These are phyloP conservation scores for Nomada ferruginata DNA, from an alignment of 2,888 invertebrate genomes.

Conservation along the genomic window DNA sequence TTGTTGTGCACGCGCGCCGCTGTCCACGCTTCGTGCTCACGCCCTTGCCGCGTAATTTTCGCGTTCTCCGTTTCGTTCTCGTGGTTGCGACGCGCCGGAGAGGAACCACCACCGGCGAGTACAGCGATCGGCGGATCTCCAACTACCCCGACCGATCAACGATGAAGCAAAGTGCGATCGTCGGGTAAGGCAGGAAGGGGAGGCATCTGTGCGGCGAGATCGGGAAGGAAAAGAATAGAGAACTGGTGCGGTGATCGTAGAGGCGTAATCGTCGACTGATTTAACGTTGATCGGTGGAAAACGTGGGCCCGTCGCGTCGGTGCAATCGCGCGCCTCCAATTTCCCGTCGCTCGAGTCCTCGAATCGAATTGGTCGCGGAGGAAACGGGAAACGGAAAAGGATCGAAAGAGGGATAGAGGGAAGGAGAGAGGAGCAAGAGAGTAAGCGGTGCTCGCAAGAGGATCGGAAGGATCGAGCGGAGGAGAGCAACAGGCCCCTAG, in stretches of 20 bases:
- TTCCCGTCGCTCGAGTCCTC: conserved; percentile 23
- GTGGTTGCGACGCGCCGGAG: conserved; percentile 15
- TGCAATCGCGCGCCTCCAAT: conserved; percentile 31
- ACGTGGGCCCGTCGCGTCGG: conserved; percentile 16
- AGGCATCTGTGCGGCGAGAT: neutral
- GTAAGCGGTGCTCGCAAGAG: conserved; percentile 42
- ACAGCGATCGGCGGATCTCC: neutral
- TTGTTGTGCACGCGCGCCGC: conserved; percentile 60
- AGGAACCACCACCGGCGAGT: conserved; percentile 1
- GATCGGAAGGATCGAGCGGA: conserved; percentile 67
- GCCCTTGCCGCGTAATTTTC: conserved; percentile 42
- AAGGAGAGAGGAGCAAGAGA: neutral
- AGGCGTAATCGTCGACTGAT: neutral
- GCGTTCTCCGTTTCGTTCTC: conserved; percentile 27
- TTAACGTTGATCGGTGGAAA: conserved; percentile 13
- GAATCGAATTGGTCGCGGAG: conserved; percentile 5
- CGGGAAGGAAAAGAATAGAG: conserved; percentile 12
- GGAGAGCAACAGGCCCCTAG: conserved; percentile 73
- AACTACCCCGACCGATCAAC: neutral
- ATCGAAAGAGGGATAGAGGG: neutral
- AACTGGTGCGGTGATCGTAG: conserved; percentile 3
- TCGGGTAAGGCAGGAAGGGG: neutral
- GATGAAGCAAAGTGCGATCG: neutral
- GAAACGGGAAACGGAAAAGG: conserved; percentile 15
- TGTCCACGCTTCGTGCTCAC: conserved; percentile 42